A percentile compares a stretch with the other conserved stretches of the same genome.
Conservation (phyloP, 1,140 invertebrate genomes). For the Scaptomyza hsui region DNA sequence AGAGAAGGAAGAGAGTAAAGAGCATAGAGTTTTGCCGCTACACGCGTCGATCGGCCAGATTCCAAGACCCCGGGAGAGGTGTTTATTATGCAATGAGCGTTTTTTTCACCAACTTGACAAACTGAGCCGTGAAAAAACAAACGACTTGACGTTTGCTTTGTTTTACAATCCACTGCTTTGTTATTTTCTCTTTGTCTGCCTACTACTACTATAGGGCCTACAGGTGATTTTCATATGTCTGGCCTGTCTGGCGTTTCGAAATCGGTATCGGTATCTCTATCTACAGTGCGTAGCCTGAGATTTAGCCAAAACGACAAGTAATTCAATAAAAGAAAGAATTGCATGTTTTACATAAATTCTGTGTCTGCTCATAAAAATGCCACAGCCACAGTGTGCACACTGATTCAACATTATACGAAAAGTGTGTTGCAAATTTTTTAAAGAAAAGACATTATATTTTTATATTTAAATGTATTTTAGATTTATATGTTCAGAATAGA, state of each 20-base stretch:
- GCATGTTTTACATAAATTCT: conserved; percentile 77
- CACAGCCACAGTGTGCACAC: conserved; percentile 28
- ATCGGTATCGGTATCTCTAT: conserved; percentile 54
- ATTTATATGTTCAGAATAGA: no score
- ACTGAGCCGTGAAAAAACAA: conserved; percentile 64
- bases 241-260: conserved; percentile 11
- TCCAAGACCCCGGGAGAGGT: conserved; percentile 49
- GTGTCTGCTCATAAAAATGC: conserved; percentile 35
- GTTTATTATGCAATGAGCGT: conserved; percentile 79
- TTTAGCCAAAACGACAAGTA: conserved; percentile 57
- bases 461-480: background rate
- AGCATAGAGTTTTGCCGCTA: conserved; percentile 50
- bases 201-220: conserved; percentile 21
- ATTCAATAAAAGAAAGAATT: conserved; percentile 69
- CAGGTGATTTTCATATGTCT: conserved; percentile 34
- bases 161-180: conserved; percentile 16
- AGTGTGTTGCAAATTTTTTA: no score
- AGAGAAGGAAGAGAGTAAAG: conserved; percentile 22
- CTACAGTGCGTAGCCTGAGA: conserved; percentile 49
- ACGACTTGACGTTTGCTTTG: conserved; percentile 54
- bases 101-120: conserved; percentile 81
- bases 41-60: conserved; percentile 47
- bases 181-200: conserved; percentile 24
- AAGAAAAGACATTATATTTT: background rate
- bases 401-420: conserved; percentile 12